Evolutionary conservation across 1,140 invertebrate species (phyloP), one percentile per base, ranked within the genome.

Genomic region (Homalodisca vitripennis): DNA sequence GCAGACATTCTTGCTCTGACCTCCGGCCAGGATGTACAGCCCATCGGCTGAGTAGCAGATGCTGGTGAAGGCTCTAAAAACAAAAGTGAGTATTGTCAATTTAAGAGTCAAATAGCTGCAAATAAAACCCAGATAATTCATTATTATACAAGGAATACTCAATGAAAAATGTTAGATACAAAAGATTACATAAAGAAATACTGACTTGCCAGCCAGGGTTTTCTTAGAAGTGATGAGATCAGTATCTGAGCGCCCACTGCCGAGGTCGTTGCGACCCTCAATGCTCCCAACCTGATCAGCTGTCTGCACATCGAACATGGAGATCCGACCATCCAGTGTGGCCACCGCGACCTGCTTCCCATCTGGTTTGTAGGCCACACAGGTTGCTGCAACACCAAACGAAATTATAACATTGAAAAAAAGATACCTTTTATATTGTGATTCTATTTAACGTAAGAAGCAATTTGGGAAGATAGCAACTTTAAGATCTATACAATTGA

Each of bases 11-110:
- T 97, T 96, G 0, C 94, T 97, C 71, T 91, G 89, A 1, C 97
- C 97, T 13, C 88, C 97, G 53, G 94, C 95, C 51, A 99, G 78
- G 22, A 99, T 81, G 74, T 86, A 94, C 66, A 86, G 83, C 0
- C 97, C 97, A 84, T 99, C 96, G 3, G 94, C 91, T 2, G 94
- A 92, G 78, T 98, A 99, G 76, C 92, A 94, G 47, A 98, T 81
- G 0, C 90, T 89, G 3, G 88, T 92, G 78, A 98, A 98, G 3
- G 92, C 88, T 78, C 94, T 98, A 78, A 66, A 87, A 86, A n/a
- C n/a, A n/a, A n/a, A n/a, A n/a, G n/a, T n/a, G n/a, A n/a, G n/a
- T n/a, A n/a, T n/a, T n/a, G n/a, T n/a, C n/a, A n/a, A n/a, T n/a
- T n/a, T n/a, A n/a, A n/a, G n/a, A n/a, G n/a, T n/a, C n/a, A n/a